Evolutionary conservation across 2,888 invertebrate species (phyloP).

Genomic region (Zygothrica quintamaculata): DNA sequence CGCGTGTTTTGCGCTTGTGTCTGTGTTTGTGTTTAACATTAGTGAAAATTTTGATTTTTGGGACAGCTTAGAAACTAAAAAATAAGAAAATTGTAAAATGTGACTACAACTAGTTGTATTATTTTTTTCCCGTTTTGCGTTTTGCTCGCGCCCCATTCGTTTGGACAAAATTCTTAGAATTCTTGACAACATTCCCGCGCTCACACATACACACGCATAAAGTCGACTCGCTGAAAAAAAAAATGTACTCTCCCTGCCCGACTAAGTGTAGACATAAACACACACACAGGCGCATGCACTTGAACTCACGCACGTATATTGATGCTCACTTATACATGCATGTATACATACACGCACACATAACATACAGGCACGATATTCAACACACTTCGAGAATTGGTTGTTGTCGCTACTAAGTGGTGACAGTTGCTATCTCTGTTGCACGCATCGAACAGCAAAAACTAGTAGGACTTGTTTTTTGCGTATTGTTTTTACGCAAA

Average conservation of each 20-base stretch:
- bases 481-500: conserved; percentile 64
- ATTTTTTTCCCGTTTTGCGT: conserved; percentile 34
- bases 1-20: conserved; percentile 4
- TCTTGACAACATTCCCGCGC: conserved; percentile 80
- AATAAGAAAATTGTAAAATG: conserved; percentile 18
- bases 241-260: conserved; percentile 45
- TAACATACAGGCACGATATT: conserved; percentile 38
- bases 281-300: conserved; percentile 59
- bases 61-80: conserved; percentile 5
- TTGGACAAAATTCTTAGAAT: conserved; percentile 79
- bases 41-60: conserved; percentile 18
- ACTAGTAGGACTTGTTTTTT: conserved; percentile 77
- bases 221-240: conserved; percentile 22
- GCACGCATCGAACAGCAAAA: conserved; percentile 44
- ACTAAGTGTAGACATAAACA: conserved; percentile 56
- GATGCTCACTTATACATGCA: conserved; percentile 36
- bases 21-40: conserved; percentile 15
- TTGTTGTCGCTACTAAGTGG: conserved; percentile 64
- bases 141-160: conserved; percentile 45
- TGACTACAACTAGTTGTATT: conserved; percentile 36
- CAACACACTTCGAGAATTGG: conserved; percentile 68
- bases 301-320: conserved; percentile 63
- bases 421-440: conserved; percentile 48
- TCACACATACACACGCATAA: conserved; percentile 36
- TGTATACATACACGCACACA: conserved; percentile 20